These are phyloP conservation scores for Pammene fasciana DNA, from an alignment of 2,888 invertebrate genomes.

Conservation along the genomic window DNA sequence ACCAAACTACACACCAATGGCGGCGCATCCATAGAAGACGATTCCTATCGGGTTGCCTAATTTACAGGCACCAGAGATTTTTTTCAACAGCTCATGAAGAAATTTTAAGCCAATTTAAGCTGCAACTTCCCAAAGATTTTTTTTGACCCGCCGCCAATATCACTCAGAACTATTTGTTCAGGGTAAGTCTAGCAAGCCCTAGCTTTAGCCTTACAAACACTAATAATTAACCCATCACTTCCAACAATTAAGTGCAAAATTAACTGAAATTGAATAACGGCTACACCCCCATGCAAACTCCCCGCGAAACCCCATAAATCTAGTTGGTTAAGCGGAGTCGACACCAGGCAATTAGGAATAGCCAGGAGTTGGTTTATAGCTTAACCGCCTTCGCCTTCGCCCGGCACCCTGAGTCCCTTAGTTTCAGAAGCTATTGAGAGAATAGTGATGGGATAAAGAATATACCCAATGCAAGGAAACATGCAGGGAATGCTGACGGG, in stretches of 20 bases:
- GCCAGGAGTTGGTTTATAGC: slow-evolving; percentile 58
- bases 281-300: slow-evolving; percentile 44
- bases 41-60: too few relatives aligned
- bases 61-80: too few relatives aligned
- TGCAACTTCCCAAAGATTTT: too few relatives aligned
- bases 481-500: too few relatives aligned
- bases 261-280: slow-evolving; percentile 42
- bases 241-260: slow-evolving; percentile 36
- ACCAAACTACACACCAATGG: too few relatives aligned
- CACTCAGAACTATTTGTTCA: too few relatives aligned
- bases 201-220: too few relatives aligned
- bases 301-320: slow-evolving; percentile 66
- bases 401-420: slow-evolving; percentile 54
- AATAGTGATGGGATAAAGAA: not conserved
- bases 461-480: not conserved
- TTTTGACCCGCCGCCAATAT: too few relatives aligned
- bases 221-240: not conserved
- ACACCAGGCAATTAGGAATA: slow-evolving; percentile 69
- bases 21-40: too few relatives aligned
- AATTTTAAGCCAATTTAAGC: too few relatives aligned
- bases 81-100: too few relatives aligned
- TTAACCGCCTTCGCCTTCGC: slow-evolving; percentile 48
- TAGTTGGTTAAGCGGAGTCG: slow-evolving; percentile 59
- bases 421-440: slow-evolving; percentile 57
- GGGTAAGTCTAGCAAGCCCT: too few relatives aligned